Evolutionary conservation across 2,888 invertebrate genomes (phyloP).

Genomic region (Coremacera marginata): DNA sequence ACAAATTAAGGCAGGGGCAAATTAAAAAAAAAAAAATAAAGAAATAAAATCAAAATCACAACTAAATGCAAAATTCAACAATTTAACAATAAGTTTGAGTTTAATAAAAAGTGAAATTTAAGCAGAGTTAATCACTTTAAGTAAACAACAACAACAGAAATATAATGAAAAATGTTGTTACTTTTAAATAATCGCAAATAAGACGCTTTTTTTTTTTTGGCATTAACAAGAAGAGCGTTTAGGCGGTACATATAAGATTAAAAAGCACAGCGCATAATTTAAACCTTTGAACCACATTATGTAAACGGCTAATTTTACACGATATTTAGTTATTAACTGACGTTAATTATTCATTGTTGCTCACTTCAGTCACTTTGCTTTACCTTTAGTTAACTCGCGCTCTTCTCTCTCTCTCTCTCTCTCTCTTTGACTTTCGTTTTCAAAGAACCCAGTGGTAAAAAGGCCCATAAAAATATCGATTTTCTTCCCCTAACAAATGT

Average conservation of each 20-base stretch:
- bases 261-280: no score
- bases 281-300: no score
- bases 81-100: not conserved
- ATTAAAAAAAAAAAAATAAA: not conserved
- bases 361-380: not conserved
- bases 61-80: slow-evolving; percentile 24
- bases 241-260: no score
- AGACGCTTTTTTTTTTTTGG: no score
- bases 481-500: no score
- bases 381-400: not conserved
- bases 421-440: no score
- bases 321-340: not conserved
- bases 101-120: slow-evolving; percentile 20
- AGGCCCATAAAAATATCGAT: no score
- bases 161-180: no score
- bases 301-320: no score
- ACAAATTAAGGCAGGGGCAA: not conserved
- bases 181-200: no score
- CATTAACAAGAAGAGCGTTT: no score
- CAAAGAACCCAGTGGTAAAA: no score
- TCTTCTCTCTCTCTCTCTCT: not conserved
- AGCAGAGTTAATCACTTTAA: not conserved
- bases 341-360: not conserved
- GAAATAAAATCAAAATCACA: not conserved
- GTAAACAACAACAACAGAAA: slow-evolving; percentile 1